Conservation (phyloP, 2,888 invertebrate species). For the Linnaemya tessellans region DNA sequence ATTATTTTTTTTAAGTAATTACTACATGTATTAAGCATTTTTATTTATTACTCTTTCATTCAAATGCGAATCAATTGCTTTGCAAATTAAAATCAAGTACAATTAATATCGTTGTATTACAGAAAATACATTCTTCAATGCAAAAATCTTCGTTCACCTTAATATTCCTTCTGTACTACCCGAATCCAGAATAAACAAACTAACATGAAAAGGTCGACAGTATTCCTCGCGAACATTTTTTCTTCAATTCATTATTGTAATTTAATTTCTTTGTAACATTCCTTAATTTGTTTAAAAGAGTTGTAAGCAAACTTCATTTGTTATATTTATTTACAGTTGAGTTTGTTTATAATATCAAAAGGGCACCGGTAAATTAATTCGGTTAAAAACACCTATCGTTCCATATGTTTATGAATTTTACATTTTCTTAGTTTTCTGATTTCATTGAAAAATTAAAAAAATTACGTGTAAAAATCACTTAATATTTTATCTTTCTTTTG, state of each 20-base stretch:
- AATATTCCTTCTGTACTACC: background rate
- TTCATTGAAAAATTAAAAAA: too few species aligned
- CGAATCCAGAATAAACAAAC: conserved; percentile 4
- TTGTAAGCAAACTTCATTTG: background rate
- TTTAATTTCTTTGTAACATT: conserved; percentile 59
- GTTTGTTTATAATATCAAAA: too few species aligned
- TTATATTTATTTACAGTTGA: too few species aligned
- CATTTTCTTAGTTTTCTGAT: too few species aligned
- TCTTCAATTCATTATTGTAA: conserved; percentile 14
- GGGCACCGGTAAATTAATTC: too few species aligned
- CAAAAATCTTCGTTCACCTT: background rate
- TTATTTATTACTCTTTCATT: conserved; percentile 15
- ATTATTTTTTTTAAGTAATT: conserved; percentile 25
- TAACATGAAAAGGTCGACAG: conserved; percentile 23
- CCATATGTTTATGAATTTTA: too few species aligned
- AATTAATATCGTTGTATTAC: conserved; percentile 1
- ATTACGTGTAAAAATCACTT: too few species aligned
- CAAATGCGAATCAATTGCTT: background rate
- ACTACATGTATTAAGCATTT: conserved; percentile 14
- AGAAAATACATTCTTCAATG: background rate
- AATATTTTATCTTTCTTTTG: too few species aligned
- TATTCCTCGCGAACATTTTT: conserved; percentile 3
- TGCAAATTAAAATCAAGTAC: background rate
- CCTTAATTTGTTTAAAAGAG: conserved; percentile 60
- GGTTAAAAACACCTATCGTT: too few species aligned